Percentiles rank a stretch among this genome's conserved stretches.
Conservation (phyloP, 2,113 vertebrate genomes). For the Nematolebias whitei region DNA sequence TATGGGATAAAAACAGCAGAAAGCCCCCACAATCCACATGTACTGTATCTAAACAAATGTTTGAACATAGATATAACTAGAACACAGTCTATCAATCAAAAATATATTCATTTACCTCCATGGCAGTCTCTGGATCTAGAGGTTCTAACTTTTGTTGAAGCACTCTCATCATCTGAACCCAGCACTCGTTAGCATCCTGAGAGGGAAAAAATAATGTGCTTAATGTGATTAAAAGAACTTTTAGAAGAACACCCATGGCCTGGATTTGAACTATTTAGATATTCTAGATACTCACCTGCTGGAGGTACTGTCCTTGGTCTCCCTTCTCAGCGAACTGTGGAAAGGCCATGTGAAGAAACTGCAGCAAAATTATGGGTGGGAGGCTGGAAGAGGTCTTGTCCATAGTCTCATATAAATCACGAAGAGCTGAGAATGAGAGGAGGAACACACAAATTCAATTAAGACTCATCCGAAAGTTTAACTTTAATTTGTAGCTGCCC, state of each 20-base stretch:
- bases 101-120: slow-evolving; percentile 83
- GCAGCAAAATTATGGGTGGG: slow-evolving; percentile 96
- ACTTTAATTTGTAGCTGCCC: not conserved
- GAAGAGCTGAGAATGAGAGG: slow-evolving; percentile 86
- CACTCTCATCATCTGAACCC: slow-evolving; percentile 96
- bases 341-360: slow-evolving; percentile 99
- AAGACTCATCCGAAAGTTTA: not conserved
- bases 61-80: no score
- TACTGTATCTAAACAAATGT: no score
- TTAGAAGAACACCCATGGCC: not conserved
- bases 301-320: slow-evolving; percentile 97
- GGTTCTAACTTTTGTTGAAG: slow-evolving; percentile 96
- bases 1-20: no score
- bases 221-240: no score
- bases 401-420: slow-evolving; percentile 98
- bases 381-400: slow-evolving; percentile 99
- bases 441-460: not conserved
- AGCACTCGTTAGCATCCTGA: slow-evolving; percentile 98
- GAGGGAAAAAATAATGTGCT: not conserved
- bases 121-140: slow-evolving; percentile 86
- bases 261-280: not conserved
- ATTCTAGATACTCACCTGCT: slow-evolving; percentile 85
- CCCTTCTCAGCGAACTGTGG: slow-evolving; percentile 99
- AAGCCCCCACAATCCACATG: no score
- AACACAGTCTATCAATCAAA: not conserved